Percentiles rank a stretch among this genome's conserved stretches.
phyloP scores from a whole-genome alignment of 2,888 invertebrate species.

The Drosophila fulvimacula region DNA sequence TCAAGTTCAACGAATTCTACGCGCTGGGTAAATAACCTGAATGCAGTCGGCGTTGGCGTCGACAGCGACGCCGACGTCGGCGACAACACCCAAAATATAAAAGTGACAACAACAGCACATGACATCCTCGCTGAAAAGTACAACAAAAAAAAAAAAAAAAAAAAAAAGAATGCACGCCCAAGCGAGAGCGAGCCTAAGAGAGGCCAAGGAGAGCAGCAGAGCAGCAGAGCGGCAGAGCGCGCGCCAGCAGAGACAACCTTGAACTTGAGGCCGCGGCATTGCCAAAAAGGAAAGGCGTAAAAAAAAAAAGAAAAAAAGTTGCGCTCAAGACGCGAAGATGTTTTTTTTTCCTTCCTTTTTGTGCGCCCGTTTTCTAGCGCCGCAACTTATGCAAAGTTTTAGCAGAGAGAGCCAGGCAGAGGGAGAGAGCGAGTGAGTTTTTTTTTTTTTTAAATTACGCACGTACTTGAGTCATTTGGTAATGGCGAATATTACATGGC shows the following conservation, averaged over 20 bases:
- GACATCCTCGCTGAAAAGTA: slow-evolving; percentile 58
- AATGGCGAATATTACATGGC: slow-evolving; percentile 41
- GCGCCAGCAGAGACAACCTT: slow-evolving; percentile 61
- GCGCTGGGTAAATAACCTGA: slow-evolving; percentile 72
- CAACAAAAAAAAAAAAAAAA: no score
- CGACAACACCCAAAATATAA: slow-evolving; percentile 63
- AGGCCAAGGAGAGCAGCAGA: slow-evolving; percentile 6
- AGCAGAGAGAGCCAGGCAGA: neutral
- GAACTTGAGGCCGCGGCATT: slow-evolving; percentile 64
- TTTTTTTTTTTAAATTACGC: slow-evolving; percentile 42
- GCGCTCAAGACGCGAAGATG: slow-evolving; percentile 29
- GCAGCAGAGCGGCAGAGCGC: neutral
- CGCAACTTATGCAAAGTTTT: slow-evolving; percentile 60
- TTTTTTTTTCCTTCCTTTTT: slow-evolving; percentile 26
- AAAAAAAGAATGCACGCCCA: no score
- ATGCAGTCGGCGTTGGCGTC: slow-evolving; percentile 27
- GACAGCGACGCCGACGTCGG: slow-evolving; percentile 15
- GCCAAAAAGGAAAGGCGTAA: slow-evolving; percentile 54
- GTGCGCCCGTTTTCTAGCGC: slow-evolving; percentile 11
- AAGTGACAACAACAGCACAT: slow-evolving; percentile 30
- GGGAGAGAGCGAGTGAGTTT: neutral
- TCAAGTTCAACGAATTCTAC: slow-evolving; percentile 72
- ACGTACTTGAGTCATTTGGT: slow-evolving; percentile 59
- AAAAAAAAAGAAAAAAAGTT: slow-evolving; percentile 42
- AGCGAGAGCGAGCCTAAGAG: slow-evolving; percentile 15